A percentile compares a stretch with the other conserved stretches of the same genome.
Conservation (phyloP, 2,888 invertebrate species). For the Eristalinus sepulchralis region DNA sequence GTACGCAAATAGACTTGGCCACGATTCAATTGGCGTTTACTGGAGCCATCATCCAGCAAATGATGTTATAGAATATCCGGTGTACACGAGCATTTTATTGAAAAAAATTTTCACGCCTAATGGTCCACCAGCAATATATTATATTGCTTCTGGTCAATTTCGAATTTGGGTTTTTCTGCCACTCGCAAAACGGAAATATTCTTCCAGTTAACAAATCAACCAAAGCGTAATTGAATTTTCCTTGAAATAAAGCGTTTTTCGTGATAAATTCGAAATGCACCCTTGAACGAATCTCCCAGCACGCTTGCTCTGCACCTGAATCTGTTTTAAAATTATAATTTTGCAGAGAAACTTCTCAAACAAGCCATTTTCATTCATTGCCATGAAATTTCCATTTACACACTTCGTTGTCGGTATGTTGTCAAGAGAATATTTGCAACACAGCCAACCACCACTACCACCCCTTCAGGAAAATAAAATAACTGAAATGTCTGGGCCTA, state of each 20-base stretch:
- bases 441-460: not conserved
- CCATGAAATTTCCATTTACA: constrained; percentile 1
- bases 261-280: not conserved
- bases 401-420: not conserved
- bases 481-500: constrained; percentile 70
- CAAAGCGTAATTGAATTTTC: not conserved
- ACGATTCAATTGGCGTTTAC: not conserved
- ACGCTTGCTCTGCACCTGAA: not conserved
- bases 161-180: no score
- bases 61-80: not conserved
- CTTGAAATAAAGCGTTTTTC: not conserved
- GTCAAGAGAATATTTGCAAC: constrained; percentile 1
- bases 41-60: not conserved
- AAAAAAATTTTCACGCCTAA: not conserved
- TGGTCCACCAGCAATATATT: no score
- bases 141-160: no score
- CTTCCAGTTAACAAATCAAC: no score
- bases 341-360: not conserved
- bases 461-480: constrained; percentile 17
- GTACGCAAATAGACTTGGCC: not conserved
- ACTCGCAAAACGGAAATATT: no score
- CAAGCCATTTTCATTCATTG: not conserved
- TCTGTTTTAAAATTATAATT: not conserved
- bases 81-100: not conserved
- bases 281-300: not conserved